phyloP scores from a whole-genome alignment of 37 sponge, comb jelly and placozoan genomes.

The Theonella swinhoei region DNA sequence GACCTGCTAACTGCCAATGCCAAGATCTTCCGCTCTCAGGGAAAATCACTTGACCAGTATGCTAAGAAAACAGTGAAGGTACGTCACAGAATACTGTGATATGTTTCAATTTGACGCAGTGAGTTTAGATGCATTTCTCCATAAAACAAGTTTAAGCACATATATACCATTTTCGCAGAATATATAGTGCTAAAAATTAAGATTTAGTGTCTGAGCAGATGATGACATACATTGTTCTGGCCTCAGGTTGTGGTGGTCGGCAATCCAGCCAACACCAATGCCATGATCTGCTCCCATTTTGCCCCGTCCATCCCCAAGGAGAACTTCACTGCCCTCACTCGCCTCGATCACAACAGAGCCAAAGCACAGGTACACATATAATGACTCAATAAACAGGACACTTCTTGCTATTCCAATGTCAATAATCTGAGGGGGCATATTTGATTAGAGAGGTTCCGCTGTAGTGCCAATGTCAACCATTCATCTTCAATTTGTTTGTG shows the following conservation, averaged over 20 bases:
- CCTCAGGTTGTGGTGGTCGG: conserved; percentile 94
- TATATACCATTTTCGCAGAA: no score
- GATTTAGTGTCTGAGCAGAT: no score
- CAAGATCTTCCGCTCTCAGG: conserved; percentile 90
- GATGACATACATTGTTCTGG: no score
- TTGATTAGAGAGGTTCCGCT: not conserved
- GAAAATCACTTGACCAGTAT: conserved; percentile 78
- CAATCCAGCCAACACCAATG: conserved; percentile 99
- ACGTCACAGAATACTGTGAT: not conserved
- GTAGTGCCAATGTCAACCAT: not conserved
- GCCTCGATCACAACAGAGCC: conserved; percentile 96
- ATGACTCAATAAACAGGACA: no score
- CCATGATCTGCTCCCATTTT: conserved; percentile 66
- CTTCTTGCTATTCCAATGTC: no score
- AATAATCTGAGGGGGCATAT: no score
- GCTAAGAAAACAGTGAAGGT: conserved; percentile 99
- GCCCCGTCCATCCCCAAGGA: conserved; percentile 88
- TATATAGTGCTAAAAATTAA: no score
- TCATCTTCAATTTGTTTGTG: not conserved
- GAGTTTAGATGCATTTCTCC: no score
- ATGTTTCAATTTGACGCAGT: no score
- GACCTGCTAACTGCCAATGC: conserved; percentile 96
- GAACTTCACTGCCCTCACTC: conserved; percentile 96
- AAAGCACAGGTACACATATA: conserved; percentile 74
- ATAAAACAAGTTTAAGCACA: no score